Evolutionary conservation across 2,888 invertebrate species (phyloP).

Genomic region (Eupithecia centaureata): DNA sequence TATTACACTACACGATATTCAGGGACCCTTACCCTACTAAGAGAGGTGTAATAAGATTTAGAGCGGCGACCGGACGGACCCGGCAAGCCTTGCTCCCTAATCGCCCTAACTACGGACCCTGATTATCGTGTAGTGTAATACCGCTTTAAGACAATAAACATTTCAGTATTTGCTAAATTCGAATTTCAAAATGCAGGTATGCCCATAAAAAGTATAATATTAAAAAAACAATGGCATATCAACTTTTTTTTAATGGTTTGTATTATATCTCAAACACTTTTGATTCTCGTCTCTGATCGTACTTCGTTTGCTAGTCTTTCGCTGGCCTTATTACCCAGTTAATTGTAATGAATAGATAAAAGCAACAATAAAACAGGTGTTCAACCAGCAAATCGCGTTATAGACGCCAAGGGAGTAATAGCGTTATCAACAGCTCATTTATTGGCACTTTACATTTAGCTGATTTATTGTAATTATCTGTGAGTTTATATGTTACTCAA

Average conservation of each 20-base stretch:
- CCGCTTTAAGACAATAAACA: too few species aligned
- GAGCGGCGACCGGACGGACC: too few species aligned
- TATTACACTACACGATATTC: too few species aligned
- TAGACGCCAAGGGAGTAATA: constrained; percentile 24
- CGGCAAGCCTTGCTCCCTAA: too few species aligned
- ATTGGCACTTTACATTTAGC: constrained; percentile 13
- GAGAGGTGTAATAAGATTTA: too few species aligned
- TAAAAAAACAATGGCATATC: too few species aligned
- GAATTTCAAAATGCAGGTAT: neutral
- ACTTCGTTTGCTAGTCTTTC: neutral
- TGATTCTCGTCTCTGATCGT: neutral
- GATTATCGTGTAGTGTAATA: too few species aligned
- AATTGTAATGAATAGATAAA: constrained; percentile 22
- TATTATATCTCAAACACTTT: neutral
- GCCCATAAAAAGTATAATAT: too few species aligned
- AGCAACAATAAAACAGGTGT: constrained; percentile 22
- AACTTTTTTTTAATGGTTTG: too few species aligned
- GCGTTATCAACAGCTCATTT: constrained; percentile 34
- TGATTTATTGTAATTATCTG: constrained; percentile 17
- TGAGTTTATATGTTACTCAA: constrained; percentile 1
- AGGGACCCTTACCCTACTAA: too few species aligned
- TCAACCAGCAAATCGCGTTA: constrained; percentile 21
- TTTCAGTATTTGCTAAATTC: neutral
- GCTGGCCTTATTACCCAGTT: neutral
- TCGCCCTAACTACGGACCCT: too few species aligned